Evolutionary conservation across 2,888 invertebrate genomes (phyloP), one percentile per base, ranked within the genome.

Genomic region (Ennomos quercinarius): DNA sequence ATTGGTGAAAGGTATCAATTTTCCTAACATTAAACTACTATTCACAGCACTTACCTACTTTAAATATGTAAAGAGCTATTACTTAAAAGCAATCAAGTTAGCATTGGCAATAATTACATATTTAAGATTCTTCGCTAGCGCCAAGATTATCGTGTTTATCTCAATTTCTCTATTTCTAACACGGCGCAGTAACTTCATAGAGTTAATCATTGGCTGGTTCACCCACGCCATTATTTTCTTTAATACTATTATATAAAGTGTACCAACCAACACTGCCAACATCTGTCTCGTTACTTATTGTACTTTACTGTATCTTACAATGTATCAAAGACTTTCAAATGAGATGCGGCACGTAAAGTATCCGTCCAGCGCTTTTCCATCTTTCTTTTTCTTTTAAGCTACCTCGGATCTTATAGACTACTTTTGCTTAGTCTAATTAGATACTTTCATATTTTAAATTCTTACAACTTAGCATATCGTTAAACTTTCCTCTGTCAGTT

Each of bases 351-450:
- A 58, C 43, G 58, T 43, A 34, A 43, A 35, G 11, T 45, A 12
- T 34, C 47, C 17, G 47, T 11, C 10, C 41, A n/a, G 34, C 46
- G 10, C 37, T 37, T 57, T 50, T 51, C 43, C 37, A 52, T 52
- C 47, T 49, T 57, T 51, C 42, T 34, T 11, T 38, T 38, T 38
- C 36, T 51, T 38, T 40, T 36, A 43, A n/a, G 41, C 44, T 40
- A 36, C 50, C 44, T 34, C 36, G 11, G 1, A 17, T 71, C 74
- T 72, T 74, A 73, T 68, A 74, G 73, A 62, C 45, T 40, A 76
- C 76, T 78, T 72, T 74, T 73, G 75, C 73, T 73, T 74, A 68
- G 71, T 77, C 66, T 72, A 80, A 81, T 84, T 79, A 79, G 66
- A 64, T 72, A 75, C 80, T 84, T 84, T 83, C 81, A 68, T 74